Evolutionary conservation across 2,888 invertebrate species (phyloP), one percentile per base, ranked within the genome.

Genomic region (Antheraea assamensis): DNA sequence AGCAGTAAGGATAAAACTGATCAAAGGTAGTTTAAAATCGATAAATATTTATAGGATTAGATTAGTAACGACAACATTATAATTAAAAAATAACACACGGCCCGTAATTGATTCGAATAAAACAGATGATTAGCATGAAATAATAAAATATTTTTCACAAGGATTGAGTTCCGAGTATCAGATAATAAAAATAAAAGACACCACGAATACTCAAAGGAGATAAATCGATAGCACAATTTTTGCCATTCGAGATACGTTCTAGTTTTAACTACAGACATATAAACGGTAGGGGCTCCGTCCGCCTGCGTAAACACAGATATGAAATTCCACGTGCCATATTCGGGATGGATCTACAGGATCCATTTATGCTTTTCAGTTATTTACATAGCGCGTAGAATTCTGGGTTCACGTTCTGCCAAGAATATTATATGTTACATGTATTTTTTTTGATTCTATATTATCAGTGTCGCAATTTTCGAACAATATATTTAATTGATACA

Each of bases 291-390:
- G 42, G 21, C 66, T n/a, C 52, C 49, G 64, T 52, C 24, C 31
- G 71, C 61, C 47, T 71, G 73, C 68, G 73, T 73, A 75, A 75
- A 75, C 71, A 73, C 42, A 66, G 70, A 75, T 75, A 68, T 70
- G 73, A 75, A 73, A 75, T 75, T 71, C 71, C 73, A 64, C 58
- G 55, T 70, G 70, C 68, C 31, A 58, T 72, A 72, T 74, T 70
- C 24, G 72, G 70, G 49, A 73, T 73, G 70, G 70, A 70, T 73
- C 73, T 70, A 42, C 61, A 30, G 70, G 58, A 35, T 68, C 21
- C 68, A 35, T 70, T 73, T 70, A 52, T 13, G 24, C 42, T 42
- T 58, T 35, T 70, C 27, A 58, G 73, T 73, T 70, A 73, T 70
- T 73, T 73, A 58, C 55, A 70, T 27, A 73, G 73, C 24, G 15